These are phyloP conservation scores for Sceloporus undulatus DNA, from an alignment of 2,113 vertebrate species.

Conservation along the genomic window DNA sequence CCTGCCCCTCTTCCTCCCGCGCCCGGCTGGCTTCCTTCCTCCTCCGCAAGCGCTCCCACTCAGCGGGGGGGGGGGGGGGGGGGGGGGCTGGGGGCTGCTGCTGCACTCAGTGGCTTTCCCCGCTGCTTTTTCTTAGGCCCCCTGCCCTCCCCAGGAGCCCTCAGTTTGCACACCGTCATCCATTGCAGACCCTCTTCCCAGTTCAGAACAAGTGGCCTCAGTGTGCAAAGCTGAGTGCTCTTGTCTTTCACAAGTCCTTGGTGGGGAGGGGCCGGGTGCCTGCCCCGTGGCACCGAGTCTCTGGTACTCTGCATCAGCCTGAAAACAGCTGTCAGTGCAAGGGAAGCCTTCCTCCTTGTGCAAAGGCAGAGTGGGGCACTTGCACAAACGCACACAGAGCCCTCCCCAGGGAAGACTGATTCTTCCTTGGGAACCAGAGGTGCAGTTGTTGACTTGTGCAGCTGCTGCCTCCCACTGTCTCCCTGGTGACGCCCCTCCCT, in stretches of 20 bases:
- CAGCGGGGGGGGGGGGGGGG: accelerated
- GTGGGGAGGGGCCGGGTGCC: neutral
- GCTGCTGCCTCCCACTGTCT: neutral
- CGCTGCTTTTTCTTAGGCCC: too few relatives aligned
- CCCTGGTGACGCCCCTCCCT: neutral
- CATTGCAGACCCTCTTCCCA: neutral
- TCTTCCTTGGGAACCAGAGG: neutral
- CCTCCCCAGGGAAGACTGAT: neutral
- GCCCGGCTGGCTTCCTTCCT: constrained; percentile 59
- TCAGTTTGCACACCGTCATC: neutral
- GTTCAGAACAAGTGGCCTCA: neutral
- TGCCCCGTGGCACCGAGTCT: neutral
- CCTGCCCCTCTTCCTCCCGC: constrained; percentile 39
- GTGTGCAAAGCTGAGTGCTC: neutral
- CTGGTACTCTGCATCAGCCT: neutral
- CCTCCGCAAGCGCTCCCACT: constrained; percentile 3
- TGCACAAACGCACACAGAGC: neutral
- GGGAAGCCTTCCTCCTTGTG: too few relatives aligned
- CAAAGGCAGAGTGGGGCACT: neutral
- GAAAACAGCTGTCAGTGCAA: neutral
- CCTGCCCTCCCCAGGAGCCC: neutral
- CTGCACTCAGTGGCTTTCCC: too few relatives aligned
- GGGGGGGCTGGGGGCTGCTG: too few relatives aligned
- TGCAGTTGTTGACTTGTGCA: neutral
- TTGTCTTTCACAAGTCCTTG: neutral